A percentile compares a stretch with the other conserved stretches of the same genome.
Conservation (phyloP, 2,797 vertebrate genomes). For the Anabas testudineus region DNA sequence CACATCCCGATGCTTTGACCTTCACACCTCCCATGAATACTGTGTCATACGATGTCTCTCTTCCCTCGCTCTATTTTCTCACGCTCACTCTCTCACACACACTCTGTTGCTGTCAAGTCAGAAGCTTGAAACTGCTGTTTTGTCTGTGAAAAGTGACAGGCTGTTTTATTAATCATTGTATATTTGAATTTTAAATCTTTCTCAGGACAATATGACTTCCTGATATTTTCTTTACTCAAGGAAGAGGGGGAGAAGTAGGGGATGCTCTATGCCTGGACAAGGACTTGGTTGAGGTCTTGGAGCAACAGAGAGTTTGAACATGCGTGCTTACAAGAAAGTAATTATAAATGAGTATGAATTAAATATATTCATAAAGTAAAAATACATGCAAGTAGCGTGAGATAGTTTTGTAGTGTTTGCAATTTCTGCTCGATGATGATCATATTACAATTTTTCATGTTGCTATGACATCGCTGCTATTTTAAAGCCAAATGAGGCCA, state of each 20-base stretch:
- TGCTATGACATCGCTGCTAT: not conserved
- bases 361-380: slow-evolving; percentile 5
- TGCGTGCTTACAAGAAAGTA: not conserved
- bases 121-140: not conserved
- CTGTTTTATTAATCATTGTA: slow-evolving; percentile 33
- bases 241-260: too few species aligned
- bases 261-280: too few species aligned
- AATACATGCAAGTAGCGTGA: not conserved
- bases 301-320: not conserved
- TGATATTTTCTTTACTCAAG: not conserved
- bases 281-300: too few species aligned
- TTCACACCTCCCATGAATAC: slow-evolving; percentile 74
- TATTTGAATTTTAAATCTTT: slow-evolving; percentile 8
- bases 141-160: slow-evolving; percentile 10
- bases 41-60: slow-evolving; percentile 56
- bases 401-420: not conserved
- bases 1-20: slow-evolving; percentile 76
- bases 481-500: not conserved
- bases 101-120: slow-evolving; percentile 5
- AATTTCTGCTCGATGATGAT: too few species aligned
- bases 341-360: not conserved
- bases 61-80: slow-evolving; percentile 19
- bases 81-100: not conserved
- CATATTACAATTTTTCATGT: too few species aligned
- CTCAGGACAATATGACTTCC: slow-evolving; percentile 7